Base-by-base conservation (phyloP, 2,797 vertebrate species). In the Tragopan temminckii region DNA sequence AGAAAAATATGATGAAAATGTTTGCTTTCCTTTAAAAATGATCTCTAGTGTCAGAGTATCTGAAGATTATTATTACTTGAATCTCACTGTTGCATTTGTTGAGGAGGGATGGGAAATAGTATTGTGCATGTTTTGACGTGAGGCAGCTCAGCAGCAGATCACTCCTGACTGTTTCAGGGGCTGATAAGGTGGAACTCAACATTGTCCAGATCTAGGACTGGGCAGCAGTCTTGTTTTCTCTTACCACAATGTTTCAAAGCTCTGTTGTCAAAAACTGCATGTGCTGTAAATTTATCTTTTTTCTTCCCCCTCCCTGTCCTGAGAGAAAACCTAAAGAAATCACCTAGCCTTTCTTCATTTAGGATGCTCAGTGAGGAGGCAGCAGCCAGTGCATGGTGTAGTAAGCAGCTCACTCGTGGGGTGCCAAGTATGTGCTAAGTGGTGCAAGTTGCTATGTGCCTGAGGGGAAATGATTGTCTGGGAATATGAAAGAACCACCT, bases 111-210 rank as follows among this genome's bases (percentile, higher is more conserved):
- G 43, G 40, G 87, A 85, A 83, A 35, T 5, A 40, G 20, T 31
- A 61, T 81, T 70, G 40, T 18, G 31, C 27, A 55, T 57, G 29
- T 84, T 95, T 90, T 88, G 61, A 81, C 2, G 3, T 53, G 59
- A 93, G 29, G 48, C 74, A 93, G 63, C 67, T 79, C 59, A 36
- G 82, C 80, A 94, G 29, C 72, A 89, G 82, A 85, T 86, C 36
- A 24, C 16, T 92, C n/a, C 67, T 77, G 74, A 52, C 66, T 63
- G 59, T 88, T 89, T 91, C 3, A 0, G 80, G 91, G 90, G 74
- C 90, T 95, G 92, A 89, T 95, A 94, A 95, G 63, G 80, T 91
- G 89, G 52, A 81, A 93, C 91, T 91, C 89, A 95, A 95, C 82
- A 40, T 92, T 89, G 93, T 91, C 89, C 88, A 96, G 93, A 85